phyloP scores from a whole-genome alignment of 2,797 vertebrate genomes.

The Xyrichtys novacula region DNA sequence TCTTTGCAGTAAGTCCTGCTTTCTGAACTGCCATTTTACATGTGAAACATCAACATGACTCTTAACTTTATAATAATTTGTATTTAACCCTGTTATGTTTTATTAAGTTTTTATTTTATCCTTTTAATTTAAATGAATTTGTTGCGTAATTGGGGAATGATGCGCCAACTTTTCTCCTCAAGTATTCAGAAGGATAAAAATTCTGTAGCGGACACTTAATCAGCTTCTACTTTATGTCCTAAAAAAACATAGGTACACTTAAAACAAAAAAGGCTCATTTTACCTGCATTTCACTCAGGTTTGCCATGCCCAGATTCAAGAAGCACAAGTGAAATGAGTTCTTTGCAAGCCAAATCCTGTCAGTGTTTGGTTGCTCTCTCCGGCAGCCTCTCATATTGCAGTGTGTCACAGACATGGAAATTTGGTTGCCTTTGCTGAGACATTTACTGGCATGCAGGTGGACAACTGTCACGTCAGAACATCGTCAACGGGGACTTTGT shows the following conservation, averaged over 20 bases:
- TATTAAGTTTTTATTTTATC: too few species aligned
- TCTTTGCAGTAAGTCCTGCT: not conserved
- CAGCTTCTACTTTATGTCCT: too few species aligned
- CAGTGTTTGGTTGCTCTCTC: slow-evolving; percentile 41
- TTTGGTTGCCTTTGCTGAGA: slow-evolving; percentile 36
- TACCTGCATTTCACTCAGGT: slow-evolving; percentile 2
- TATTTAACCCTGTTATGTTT: not conserved
- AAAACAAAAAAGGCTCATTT: not conserved
- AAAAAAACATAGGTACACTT: too few species aligned
- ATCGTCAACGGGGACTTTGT: slow-evolving; percentile 46
- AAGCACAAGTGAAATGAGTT: slow-evolving; percentile 31
- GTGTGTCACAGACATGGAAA: slow-evolving; percentile 19
- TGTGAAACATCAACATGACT: not conserved
- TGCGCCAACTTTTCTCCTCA: not conserved
- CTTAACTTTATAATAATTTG: too few species aligned
- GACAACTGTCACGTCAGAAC: slow-evolving; percentile 56
- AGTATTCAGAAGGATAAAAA: not conserved
- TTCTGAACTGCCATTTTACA: not conserved
- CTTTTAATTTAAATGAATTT: too few species aligned
- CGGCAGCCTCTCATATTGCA: slow-evolving; percentile 11
- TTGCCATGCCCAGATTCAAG: slow-evolving; percentile 1
- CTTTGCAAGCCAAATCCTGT: slow-evolving; percentile 7
- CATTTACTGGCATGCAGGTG: slow-evolving; percentile 63
- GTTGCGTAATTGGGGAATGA: not conserved
- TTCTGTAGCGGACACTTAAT: not conserved